These are phyloP conservation scores for Scomber colias DNA, from an alignment of 2,113 vertebrate genomes.

Conservation along the genomic window DNA sequence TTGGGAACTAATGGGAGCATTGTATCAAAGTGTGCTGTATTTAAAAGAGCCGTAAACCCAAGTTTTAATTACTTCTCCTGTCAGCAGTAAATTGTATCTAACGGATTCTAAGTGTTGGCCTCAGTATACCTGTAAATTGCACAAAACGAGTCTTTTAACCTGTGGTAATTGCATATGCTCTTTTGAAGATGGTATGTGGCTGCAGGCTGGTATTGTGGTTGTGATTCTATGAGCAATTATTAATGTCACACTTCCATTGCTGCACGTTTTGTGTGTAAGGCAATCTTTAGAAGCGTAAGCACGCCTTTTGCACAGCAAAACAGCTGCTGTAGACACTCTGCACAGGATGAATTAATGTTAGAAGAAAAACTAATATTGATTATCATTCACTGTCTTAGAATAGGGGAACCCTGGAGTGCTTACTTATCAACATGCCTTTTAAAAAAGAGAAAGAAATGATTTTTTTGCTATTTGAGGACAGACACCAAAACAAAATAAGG, in stretches of 20 bases:
- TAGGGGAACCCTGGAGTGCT: conserved; percentile 28
- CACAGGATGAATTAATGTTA: conserved; percentile 32
- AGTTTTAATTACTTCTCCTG: conserved; percentile 35
- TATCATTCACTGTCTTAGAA: conserved; percentile 42
- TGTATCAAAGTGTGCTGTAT: conserved; percentile 43
- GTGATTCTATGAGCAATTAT: conserved; percentile 34
- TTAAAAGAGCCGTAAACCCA: conserved; percentile 46
- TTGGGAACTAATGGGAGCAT: conserved; percentile 32
- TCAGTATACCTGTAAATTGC: conserved; percentile 33
- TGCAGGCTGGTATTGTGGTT: not conserved
- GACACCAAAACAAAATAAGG: conserved; percentile 6
- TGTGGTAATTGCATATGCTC: conserved; percentile 47
- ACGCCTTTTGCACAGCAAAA: not conserved
- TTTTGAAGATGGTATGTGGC: not conserved
- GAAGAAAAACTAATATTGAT: conserved; percentile 36
- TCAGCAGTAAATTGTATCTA: conserved; percentile 35
- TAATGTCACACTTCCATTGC: conserved; percentile 27
- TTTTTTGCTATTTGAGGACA: conserved; percentile 24
- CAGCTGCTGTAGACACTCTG: conserved; percentile 7
- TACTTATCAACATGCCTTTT: conserved; percentile 31
- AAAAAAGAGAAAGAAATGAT: not conserved
- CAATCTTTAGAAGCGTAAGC: conserved; percentile 17
- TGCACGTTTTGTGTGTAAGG: conserved; percentile 14
- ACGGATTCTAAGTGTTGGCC: conserved; percentile 24
- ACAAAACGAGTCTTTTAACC: conserved; percentile 40